A percentile compares a stretch with the other conserved stretches of the same genome.
phyloP scores from a whole-genome alignment of 2,113 vertebrate species.

The human region DNA sequence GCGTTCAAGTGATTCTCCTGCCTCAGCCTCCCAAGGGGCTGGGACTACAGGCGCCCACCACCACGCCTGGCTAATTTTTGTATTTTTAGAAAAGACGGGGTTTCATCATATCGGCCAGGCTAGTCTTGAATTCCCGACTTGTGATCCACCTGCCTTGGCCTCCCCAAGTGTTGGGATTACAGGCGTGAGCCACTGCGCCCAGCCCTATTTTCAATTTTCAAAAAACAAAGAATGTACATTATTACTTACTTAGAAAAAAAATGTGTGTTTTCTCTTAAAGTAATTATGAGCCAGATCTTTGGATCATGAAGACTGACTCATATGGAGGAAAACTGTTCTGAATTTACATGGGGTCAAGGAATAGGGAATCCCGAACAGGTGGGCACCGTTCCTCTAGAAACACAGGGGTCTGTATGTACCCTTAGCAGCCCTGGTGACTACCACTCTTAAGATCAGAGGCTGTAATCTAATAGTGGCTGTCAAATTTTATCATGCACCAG shows the following conservation, averaged over 20 bases:
- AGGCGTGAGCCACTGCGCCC: not conserved
- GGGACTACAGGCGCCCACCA: not conserved
- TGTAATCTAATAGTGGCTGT: not conserved
- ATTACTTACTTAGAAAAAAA: not conserved
- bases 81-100: not conserved
- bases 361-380: not conserved
- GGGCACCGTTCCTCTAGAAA: not conserved
- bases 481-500: not conserved
- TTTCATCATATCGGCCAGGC: not conserved
- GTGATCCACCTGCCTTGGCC: not conserved
- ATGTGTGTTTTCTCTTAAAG: not conserved
- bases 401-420: not conserved
- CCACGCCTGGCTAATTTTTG: not conserved
- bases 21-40: not conserved
- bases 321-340: not conserved
- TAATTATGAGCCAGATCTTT: not conserved
- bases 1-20: not conserved
- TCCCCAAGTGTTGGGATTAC: not conserved
- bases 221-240: not conserved
- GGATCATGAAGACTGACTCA: not conserved
- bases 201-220: not conserved
- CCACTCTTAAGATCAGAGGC: not conserved
- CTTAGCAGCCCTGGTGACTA: not conserved
- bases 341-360: not conserved
- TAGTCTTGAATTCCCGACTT: not conserved